Conservation (phyloP, 2,113 vertebrate genomes). For the Rhegmatorhina hoffmannsi region DNA sequence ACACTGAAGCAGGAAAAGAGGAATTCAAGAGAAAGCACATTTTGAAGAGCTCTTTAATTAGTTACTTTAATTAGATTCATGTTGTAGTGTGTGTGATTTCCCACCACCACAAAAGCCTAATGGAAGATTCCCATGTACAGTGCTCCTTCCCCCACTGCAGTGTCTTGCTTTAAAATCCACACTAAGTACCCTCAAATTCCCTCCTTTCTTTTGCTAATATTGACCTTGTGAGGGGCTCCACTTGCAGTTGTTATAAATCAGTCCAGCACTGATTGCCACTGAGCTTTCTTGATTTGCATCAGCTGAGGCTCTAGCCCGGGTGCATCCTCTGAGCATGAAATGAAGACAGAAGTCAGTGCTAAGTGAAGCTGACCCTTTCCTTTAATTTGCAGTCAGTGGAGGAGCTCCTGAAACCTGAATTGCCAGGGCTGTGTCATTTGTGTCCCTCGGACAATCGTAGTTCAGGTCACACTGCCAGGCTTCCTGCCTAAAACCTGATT, state of each 20-base stretch:
- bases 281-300: slow-evolving; percentile 55
- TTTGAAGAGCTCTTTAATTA: slow-evolving; percentile 31
- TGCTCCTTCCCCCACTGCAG: not conserved
- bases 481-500: not conserved
- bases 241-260: slow-evolving; percentile 33
- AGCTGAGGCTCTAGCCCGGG: not conserved
- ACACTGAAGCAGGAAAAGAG: not conserved
- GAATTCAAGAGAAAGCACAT: not conserved
- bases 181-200: not conserved
- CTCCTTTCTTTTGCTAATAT: slow-evolving; percentile 44
- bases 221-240: slow-evolving; percentile 38
- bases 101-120: not conserved
- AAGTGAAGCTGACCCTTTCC: slow-evolving; percentile 13
- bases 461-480: slow-evolving; percentile 4
- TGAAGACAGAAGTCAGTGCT: slow-evolving; percentile 16
- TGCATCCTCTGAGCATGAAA: slow-evolving; percentile 13
- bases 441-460: not conserved
- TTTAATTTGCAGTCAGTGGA: slow-evolving; percentile 10
- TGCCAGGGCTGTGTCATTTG: not conserved
- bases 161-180: not conserved
- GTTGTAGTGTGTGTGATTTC: not conserved
- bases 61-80: slow-evolving; percentile 17
- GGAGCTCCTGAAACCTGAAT: not conserved
- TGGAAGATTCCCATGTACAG: not conserved
- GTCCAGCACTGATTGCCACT: slow-evolving; percentile 27